Percentiles rank a stretch among this genome's conserved stretches.
phyloP scores from a whole-genome alignment of 2,113 vertebrate genomes.

The Rhynchopsitta pachyrhyncha region DNA sequence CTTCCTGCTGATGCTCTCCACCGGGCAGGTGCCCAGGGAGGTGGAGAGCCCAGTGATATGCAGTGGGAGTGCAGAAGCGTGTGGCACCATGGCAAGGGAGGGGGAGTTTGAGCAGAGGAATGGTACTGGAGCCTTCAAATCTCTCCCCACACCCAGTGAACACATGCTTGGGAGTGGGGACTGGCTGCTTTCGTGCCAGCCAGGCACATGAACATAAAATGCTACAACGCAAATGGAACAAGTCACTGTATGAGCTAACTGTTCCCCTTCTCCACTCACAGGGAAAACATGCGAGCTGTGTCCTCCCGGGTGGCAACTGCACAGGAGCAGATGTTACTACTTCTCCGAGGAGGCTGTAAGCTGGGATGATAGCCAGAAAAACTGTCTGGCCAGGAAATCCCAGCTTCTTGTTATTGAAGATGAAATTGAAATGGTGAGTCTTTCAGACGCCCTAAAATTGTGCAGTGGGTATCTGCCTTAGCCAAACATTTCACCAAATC shows the following conservation, averaged over 20 bases:
- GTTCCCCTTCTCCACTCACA: background rate
- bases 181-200: background rate
- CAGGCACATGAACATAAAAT: background rate
- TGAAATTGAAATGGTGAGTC: slow-evolving; percentile 51
- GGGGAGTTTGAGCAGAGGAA: background rate
- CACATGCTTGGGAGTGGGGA: background rate
- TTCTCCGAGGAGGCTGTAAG: slow-evolving; percentile 13
- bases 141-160: background rate
- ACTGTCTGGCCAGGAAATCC: slow-evolving; percentile 44
- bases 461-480: background rate
- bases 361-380: slow-evolving; percentile 43
- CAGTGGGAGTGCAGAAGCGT: background rate
- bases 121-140: background rate
- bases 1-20: background rate
- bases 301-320: slow-evolving; percentile 36
- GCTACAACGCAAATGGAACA: background rate
- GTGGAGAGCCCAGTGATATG: background rate
- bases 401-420: slow-evolving; percentile 39
- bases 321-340: slow-evolving; percentile 42
- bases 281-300: background rate
- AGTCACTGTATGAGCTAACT: background rate
- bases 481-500: background rate
- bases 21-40: fast-evolving
- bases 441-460: background rate
- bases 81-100: background rate